Evolutionary conservation across 2,797 vertebrate genomes (phyloP), one percentile per base, ranked within the genome.

Genomic region (Spondyliosoma cantharus): DNA sequence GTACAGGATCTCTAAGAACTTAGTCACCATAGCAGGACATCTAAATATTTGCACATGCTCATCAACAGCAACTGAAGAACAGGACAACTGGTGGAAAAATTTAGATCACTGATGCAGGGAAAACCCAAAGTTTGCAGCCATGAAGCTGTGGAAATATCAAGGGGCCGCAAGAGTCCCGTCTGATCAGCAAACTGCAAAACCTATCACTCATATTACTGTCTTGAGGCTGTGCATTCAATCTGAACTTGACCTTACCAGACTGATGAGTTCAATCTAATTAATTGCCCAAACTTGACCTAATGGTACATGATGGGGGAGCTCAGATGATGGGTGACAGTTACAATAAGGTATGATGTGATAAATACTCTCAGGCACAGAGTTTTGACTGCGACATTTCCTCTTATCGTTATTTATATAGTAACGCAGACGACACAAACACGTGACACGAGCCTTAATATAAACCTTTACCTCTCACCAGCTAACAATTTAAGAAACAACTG

Each of bases 61-160:
- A 46, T 74, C 53, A 50, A 12, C 25, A 53, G 61, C 53, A 27
- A 82, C 37, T 70, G 27, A 22, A 74, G 29, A 27, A 61, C 27
- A 27, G 63, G 43, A 43, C 22, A 58, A 58, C 20, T 22, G 67
- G 37, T 66, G 73, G 72, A 86, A 89, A 80, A 80, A 76, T 63
- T 50, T 42, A 20, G 20, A 68, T 57, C 68, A 66, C 42, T 1
- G 25, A 45, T 57, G 53, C 50, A 67, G 67, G n/a, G 27, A 42
- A 52, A 75, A 60, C 11, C 32, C 42, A n/a, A 37, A 37, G 37
- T 37, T 37, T 37, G 37, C 11, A 37, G 37, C 37, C 8, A 9
- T 37, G 37, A 37, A 37, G 37, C 53, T 61, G 75, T 60, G 58
- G 69, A 85, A 80, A 76, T 13, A 16, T 69, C 61, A 58, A 57